A percentile compares a stretch with the other conserved stretches of the same genome.
Conservation (phyloP, 2,888 invertebrate species). For the Drosophila leonis region DNA sequence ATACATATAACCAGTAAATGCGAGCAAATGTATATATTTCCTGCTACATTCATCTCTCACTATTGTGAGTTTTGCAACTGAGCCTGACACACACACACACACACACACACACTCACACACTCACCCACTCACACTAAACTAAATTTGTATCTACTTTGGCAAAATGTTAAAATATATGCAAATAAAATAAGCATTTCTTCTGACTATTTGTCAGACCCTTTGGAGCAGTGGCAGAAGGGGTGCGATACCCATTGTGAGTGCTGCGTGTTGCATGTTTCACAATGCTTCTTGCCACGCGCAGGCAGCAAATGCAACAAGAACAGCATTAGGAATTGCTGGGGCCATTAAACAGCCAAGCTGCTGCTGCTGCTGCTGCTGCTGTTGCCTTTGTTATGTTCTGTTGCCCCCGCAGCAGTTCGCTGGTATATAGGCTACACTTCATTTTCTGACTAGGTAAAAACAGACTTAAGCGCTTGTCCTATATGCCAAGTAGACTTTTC, state of each 20-base stretch:
- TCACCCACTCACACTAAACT: background rate
- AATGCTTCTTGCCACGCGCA: conserved; percentile 42
- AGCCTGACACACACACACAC: conserved; percentile 29
- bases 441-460: background rate
- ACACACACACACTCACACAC: conserved; percentile 8
- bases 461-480: conserved; percentile 8
- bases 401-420: conserved; percentile 14
- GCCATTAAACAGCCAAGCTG: conserved; percentile 34
- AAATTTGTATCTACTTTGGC: conserved; percentile 42
- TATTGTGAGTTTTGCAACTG: conserved; percentile 47
- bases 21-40: conserved; percentile 35
- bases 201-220: conserved; percentile 63
- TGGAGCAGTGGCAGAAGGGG: conserved; percentile 2
- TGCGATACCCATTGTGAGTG: conserved; percentile 22
- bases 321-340: conserved; percentile 25
- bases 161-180: conserved; percentile 74
- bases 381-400: conserved; percentile 19
- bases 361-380: background rate
- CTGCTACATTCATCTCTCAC: conserved; percentile 56
- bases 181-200: conserved; percentile 72
- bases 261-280: conserved; percentile 47
- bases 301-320: conserved; percentile 14
- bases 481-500: background rate
- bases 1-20: conserved; percentile 31
- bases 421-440: conserved; percentile 4